phyloP scores from a whole-genome alignment of 2,888 invertebrate genomes.

The Dugesia japonica region DNA sequence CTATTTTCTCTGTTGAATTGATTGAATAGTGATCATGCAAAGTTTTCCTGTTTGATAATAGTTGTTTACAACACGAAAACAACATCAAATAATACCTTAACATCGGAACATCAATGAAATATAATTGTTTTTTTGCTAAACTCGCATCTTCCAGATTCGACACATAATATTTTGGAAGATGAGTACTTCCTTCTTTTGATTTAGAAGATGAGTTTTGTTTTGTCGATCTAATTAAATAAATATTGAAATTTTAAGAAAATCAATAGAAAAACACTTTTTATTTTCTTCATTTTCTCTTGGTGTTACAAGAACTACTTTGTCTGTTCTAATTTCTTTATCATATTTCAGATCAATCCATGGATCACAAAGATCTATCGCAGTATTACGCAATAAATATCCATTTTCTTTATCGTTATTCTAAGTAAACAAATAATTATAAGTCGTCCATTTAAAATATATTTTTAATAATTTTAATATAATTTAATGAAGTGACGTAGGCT shows the following conservation, averaged over 20 bases:
- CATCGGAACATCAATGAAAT: neutral
- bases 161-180: neutral
- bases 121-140: neutral
- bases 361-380: neutral
- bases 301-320: neutral
- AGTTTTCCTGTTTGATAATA: constrained; percentile 38
- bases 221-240: neutral
- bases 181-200: neutral
- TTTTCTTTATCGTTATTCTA: neutral
- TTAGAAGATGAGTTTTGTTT: neutral
- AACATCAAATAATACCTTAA: neutral
- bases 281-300: neutral
- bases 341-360: constrained; percentile 5
- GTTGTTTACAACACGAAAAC: neutral
- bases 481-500: too few relatives aligned
- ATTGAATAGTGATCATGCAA: constrained; percentile 40
- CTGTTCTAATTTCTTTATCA: neutral
- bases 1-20: constrained; percentile 39
- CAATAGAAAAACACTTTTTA: neutral
- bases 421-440: too few relatives aligned
- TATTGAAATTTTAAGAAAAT: neutral
- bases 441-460: too few relatives aligned
- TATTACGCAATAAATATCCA: neutral
- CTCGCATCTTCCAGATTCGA: neutral
- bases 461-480: too few relatives aligned